Conservation (phyloP, 2,113 vertebrate genomes). For the Ardeotis arabs region DNA sequence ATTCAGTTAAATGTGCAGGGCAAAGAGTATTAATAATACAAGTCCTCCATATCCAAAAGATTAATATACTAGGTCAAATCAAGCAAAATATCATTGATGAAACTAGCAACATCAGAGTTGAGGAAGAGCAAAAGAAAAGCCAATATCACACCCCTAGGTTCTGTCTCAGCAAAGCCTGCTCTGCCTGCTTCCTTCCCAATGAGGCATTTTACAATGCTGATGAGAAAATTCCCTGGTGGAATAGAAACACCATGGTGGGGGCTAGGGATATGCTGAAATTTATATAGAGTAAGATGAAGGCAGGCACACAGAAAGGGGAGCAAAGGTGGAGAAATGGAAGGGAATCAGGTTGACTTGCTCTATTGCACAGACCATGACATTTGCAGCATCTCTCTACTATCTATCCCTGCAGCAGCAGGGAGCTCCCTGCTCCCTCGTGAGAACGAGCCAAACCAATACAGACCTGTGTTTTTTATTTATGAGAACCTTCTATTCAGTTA, state of each 20-base stretch:
- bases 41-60: background rate
- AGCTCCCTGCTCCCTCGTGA: background rate
- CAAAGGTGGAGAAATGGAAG: background rate
- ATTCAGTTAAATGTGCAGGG: background rate
- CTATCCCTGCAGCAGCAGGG: background rate
- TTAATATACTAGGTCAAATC: background rate
- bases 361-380: background rate
- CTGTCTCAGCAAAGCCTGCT: slow-evolving; percentile 13
- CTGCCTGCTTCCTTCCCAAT: background rate
- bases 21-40: background rate
- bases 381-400: background rate
- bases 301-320: background rate
- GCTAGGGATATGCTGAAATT: background rate
- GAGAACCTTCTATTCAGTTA: background rate
- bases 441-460: background rate
- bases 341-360: background rate
- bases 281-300: background rate
- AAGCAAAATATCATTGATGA: background rate
- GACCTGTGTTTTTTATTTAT: background rate
- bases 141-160: background rate
- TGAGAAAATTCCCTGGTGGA: slow-evolving; percentile 2
- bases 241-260: background rate
- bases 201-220: slow-evolving; percentile 26
- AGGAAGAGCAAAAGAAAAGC: background rate
- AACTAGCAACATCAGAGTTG: background rate